phyloP scores from a whole-genome alignment of 2,113 vertebrate species.

The Calypte anna region DNA sequence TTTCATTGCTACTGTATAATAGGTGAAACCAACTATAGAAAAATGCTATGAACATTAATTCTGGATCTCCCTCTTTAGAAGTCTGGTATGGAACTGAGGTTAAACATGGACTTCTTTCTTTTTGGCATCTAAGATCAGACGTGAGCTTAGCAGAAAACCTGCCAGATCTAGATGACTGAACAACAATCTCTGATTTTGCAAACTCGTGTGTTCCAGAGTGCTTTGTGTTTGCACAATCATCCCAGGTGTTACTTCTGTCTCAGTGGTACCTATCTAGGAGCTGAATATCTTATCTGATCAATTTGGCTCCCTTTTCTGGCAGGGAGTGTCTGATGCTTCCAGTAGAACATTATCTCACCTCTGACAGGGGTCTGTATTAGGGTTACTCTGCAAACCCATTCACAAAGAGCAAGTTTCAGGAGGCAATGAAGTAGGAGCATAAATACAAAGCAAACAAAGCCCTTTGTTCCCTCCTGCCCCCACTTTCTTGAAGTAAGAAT shows the following conservation, averaged over 20 bases:
- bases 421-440: neutral
- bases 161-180: neutral
- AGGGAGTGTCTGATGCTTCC: neutral
- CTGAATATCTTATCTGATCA: neutral
- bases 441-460: neutral
- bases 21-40: neutral
- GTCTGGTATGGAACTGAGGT: neutral
- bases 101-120: neutral
- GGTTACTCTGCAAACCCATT: neutral
- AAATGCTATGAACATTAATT: neutral
- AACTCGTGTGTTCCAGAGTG: accelerated
- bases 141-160: neutral
- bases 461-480: neutral
- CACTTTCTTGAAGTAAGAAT: neutral
- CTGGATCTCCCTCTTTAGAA: neutral
- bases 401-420: neutral
- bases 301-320: neutral
- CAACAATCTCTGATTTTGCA: neutral
- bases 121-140: neutral
- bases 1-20: neutral
- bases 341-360: neutral
- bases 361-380: neutral
- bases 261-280: neutral
- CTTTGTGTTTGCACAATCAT: neutral
- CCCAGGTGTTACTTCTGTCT: accelerated